Base-by-base conservation (phyloP, 2,113 vertebrate species). In the Pteruthius melanotis region DNA sequence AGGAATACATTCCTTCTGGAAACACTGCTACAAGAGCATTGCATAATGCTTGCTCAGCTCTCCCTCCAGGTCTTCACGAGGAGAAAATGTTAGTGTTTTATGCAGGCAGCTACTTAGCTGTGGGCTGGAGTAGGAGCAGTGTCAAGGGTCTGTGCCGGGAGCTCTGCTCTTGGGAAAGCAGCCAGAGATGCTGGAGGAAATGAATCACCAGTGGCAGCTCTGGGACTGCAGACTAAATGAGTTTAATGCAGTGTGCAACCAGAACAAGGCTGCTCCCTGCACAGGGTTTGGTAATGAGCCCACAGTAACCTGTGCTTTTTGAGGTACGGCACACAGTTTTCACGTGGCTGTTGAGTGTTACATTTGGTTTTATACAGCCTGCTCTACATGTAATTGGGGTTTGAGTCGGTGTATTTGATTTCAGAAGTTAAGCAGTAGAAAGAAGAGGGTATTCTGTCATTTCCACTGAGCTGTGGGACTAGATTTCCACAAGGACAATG, bases 191-290 rank as follows among this genome's bases (percentile, higher is more conserved):
- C 65, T 78, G 52, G 64, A 86, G 75, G 86, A 94, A 80, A 94
- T 64, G 31, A 81, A 94, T 84, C 42, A 61, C 28, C 64, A 89
- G 54, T 64, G 15, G 64, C 47, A 63, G 42, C 80, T 74, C 83
- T 84, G 87, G 78, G 60, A 68, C 81, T 42, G 27, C 52, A 60
- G 19, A 24, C 3, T 87, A 87, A 93, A 81, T 35, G 39, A 59
- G 69, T 71, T 70, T 81, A 96, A 87, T 89, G 80, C 24, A 20
- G n/a, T 78, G 54, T 89, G 93, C 72, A 93, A 95, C 81, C 33
- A 90, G 83, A 94, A 81, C 49, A 81, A 91, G 60, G 39, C 22
- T 66, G 39, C 47, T 91, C 45, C 81, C 72, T 87, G 5, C 47
- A 23, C 2, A 35, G 42, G 60, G 11, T 39, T 81, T 84, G 61